Conservation (phyloP, 2,113 vertebrate genomes). For the Aptenodytes patagonicus region DNA sequence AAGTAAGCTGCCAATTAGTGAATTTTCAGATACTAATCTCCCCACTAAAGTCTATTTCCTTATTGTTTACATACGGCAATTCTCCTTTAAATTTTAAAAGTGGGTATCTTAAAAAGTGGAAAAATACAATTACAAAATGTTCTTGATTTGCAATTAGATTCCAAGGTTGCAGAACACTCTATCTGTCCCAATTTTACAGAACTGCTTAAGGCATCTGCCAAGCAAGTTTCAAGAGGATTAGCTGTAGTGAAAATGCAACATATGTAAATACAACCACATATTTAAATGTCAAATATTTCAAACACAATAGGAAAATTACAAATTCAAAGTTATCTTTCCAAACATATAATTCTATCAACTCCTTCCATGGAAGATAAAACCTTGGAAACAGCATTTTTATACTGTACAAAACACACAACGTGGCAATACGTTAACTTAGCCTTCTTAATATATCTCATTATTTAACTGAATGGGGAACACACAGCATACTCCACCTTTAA, state of each 20-base stretch:
- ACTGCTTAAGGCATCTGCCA: constrained; percentile 67
- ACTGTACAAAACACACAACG: not conserved
- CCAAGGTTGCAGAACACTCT: constrained; percentile 17
- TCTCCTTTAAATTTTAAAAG: not conserved
- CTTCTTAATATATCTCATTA: not conserved
- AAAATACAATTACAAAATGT: not conserved
- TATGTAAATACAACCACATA: constrained; percentile 60
- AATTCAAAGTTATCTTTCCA: constrained; percentile 30
- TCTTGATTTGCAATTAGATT: constrained; percentile 32
- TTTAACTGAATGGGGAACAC: not conserved
- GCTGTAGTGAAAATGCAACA: constrained; percentile 67
- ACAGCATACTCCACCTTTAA: not conserved
- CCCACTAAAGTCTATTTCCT: not conserved
- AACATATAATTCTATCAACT: not conserved
- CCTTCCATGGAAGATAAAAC: not conserved
- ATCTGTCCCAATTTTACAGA: constrained; percentile 56
- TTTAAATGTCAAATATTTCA: constrained; percentile 54
- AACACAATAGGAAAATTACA: constrained; percentile 52
- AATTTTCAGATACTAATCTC: not conserved
- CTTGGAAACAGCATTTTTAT: not conserved
- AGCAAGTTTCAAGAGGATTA: constrained; percentile 69
- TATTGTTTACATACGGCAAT: not conserved
- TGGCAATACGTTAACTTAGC: not conserved
- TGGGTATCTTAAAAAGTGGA: not conserved
- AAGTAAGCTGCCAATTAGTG: not conserved